Evolutionary conservation across 2,113 vertebrate species (phyloP).

Genomic region (Heterotis niloticus): DNA sequence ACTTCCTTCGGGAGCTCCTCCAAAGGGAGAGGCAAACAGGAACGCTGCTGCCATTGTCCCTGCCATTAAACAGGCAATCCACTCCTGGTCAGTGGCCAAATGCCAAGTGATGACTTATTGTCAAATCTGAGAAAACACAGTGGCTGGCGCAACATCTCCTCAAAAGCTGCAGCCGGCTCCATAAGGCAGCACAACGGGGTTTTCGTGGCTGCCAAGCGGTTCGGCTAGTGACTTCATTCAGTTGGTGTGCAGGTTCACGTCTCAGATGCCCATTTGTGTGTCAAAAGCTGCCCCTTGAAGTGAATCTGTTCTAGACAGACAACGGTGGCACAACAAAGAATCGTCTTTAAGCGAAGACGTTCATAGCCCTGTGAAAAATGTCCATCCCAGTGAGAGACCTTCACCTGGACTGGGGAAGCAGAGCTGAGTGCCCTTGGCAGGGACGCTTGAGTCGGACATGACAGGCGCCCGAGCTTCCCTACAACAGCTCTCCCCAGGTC

Average conservation of each 20-base stretch:
- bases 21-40: background rate
- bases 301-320: too few species aligned
- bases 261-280: slow-evolving; percentile 2
- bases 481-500: too few species aligned
- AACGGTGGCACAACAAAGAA: too few species aligned
- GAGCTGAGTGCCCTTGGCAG: too few species aligned
- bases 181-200: background rate
- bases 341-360: background rate
- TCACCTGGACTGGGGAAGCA: too few species aligned
- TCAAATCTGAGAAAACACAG: background rate
- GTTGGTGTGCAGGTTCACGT: background rate
- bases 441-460: too few species aligned
- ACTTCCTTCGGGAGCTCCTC: background rate
- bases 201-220: background rate
- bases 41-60: background rate
- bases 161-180: background rate
- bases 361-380: too few species aligned
- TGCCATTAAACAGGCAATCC: background rate
- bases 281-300: background rate
- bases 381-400: too few species aligned
- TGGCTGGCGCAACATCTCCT: background rate
- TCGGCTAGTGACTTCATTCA: background rate
- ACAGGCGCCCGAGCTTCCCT: too few species aligned
- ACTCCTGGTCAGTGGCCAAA: background rate
- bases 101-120: background rate